Evolutionary conservation across 1,140 invertebrate species (phyloP), one percentile per base, ranked within the genome.

Genomic region (Lordiphosa clarofinis): DNA sequence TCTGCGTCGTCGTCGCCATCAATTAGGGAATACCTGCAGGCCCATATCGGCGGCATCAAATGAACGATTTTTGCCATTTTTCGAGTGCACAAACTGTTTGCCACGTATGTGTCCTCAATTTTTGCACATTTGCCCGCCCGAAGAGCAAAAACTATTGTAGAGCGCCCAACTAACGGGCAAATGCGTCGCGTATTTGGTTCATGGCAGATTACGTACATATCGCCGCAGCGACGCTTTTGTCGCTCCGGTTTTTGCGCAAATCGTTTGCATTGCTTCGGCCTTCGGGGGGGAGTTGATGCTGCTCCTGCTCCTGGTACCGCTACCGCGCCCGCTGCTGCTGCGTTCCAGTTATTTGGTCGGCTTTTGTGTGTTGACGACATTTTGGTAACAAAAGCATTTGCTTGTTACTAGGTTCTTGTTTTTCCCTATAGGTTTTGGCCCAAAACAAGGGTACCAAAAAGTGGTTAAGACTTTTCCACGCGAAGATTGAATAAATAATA

Each of bases 121-220:
- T 66, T 56, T 56, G 64, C 48, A 46, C 54, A 67, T 63, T 67
- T 60, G 56, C 43, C 44, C 7, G 56, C 61, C 44, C 50, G 56
- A 49, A 60, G 42, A 35, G 38, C 42, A 42, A 72, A 37, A 60
- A 60, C 37, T 54, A 70, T 54, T 47, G 57, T 53, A 60, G 46
- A 54, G 46, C 52, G 50, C 49, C 13, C 5, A 47, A 24, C 44
- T 19, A 43, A 13, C 24, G 60, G 48, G 56, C 36, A 47, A 39
- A 64, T 38, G 56, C 56, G 48, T 66, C 71, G 36, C 75, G 70
- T 74, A 79, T 79, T 79, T 79, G 74, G 74, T 71, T 79, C 75
- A 82, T 82, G 76, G 74, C 76, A 81, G 76, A 81, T 81, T 79
- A 71, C 76, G 71, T 81, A 74, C 70, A 70, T 46, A 12, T 46